A percentile compares a stretch with the other conserved stretches of the same genome.
Conservation (phyloP, 2,797 vertebrate species). For the Pipistrellus pipistrellus region DNA sequence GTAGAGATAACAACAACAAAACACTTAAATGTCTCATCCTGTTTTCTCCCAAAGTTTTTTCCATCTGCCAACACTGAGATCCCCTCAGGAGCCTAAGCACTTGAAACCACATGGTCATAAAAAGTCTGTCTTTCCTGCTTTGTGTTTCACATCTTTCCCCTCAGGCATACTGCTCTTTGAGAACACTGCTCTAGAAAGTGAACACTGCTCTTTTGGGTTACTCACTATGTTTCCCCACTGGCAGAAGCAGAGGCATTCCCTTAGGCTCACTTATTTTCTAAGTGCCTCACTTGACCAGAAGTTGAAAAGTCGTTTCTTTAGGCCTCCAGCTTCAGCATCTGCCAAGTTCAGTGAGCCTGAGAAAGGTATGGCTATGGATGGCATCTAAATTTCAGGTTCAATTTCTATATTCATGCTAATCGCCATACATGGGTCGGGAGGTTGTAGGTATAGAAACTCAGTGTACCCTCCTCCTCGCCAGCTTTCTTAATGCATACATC, state of each 20-base stretch:
- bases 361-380: neutral
- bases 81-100: neutral
- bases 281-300: conserved; percentile 42
- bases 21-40: neutral
- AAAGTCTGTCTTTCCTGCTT: conserved; percentile 34
- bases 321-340: conserved; percentile 10
- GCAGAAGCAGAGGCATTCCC: neutral
- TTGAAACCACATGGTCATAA: neutral
- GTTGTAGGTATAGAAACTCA: neutral
- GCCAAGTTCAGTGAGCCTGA: neutral
- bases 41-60: neutral
- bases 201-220: conserved; percentile 26
- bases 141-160: conserved; percentile 21
- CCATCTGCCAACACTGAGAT: neutral
- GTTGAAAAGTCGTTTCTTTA: conserved; percentile 9
- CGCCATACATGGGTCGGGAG: fast-evolving
- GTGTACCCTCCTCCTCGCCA: neutral
- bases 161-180: neutral
- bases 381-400: neutral
- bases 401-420: neutral
- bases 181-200: conserved; percentile 39
- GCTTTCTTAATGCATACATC: neutral
- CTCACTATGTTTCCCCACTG: neutral
- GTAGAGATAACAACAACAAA: neutral
- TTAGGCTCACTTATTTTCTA: conserved; percentile 23